Percentiles rank a stretch among this genome's conserved stretches.
These are phyloP conservation scores for Cosmia pyralina DNA, from an alignment of 2,888 invertebrate genomes.

Conservation along the genomic window DNA sequence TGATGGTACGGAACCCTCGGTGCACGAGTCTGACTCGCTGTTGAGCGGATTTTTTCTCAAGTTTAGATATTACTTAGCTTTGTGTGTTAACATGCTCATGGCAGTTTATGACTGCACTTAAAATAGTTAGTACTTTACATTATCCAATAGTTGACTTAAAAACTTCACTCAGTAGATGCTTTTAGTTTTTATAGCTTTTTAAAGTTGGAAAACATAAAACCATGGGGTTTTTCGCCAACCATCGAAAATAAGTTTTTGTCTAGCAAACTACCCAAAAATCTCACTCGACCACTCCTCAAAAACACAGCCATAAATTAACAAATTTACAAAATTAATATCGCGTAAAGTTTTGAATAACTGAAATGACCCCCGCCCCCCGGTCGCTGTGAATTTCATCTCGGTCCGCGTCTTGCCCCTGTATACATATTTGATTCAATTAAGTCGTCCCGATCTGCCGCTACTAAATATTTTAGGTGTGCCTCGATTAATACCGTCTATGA, in stretches of 20 bases:
- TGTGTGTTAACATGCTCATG: not conserved
- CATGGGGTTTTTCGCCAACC: not conserved
- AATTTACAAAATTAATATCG: conserved; percentile 58
- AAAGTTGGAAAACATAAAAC: conserved; percentile 1
- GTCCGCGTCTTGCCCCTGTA: conserved; percentile 38
- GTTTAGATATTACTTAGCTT: not conserved
- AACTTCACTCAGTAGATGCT: conserved; percentile 8
- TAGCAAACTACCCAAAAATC: not conserved
- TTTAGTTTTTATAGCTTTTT: conserved; percentile 18
- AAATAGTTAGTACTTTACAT: conserved; percentile 8
- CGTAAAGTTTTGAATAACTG: conserved; percentile 64
- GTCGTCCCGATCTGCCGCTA: conserved; percentile 42
- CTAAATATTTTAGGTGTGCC: conserved; percentile 59
- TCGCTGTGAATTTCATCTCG: conserved; percentile 42
- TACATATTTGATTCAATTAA: conserved; percentile 70
- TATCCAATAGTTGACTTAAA: not conserved
- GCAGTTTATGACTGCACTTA: conserved; percentile 2
- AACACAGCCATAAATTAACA: conserved; percentile 18
- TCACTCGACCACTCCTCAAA: not conserved
- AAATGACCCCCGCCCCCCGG: conserved; percentile 58
- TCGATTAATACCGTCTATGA: conserved; percentile 52
- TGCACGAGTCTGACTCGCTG: no score
- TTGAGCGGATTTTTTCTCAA: no score
- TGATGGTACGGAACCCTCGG: no score
- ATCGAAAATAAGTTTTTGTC: not conserved